phyloP scores from a whole-genome alignment of 1,140 invertebrate genomes.

The Saccostrea glomerata region DNA sequence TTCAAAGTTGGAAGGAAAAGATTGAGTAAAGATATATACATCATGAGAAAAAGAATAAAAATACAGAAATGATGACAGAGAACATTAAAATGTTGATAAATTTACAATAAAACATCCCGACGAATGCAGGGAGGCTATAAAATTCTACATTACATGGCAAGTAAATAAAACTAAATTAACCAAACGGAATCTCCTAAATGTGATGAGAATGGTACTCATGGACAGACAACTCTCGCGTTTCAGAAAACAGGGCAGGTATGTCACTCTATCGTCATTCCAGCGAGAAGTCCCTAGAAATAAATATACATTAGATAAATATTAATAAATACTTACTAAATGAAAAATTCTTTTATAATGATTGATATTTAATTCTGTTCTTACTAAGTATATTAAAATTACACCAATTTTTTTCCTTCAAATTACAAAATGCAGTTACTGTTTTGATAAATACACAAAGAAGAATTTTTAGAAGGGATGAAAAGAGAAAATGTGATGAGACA shows the following conservation, averaged over 20 bases:
- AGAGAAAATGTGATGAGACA: slow-evolving; percentile 1
- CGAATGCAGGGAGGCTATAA: neutral
- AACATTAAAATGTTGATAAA: slow-evolving; percentile 3
- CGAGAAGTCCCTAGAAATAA: neutral
- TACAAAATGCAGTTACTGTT: no score
- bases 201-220: neutral
- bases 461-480: no score
- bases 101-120: slow-evolving; percentile 4
- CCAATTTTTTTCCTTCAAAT: no score
- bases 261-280: neutral
- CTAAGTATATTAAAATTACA: no score
- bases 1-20: neutral
- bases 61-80: neutral
- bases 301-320: neutral
- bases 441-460: no score
- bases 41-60: neutral
- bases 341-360: neutral
- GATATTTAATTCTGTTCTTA: no score
- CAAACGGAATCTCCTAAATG: neutral
- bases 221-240: neutral
- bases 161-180: neutral
- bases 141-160: neutral
- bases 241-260: neutral
- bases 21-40: neutral
- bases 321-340: neutral